Evolutionary conservation across 2,113 vertebrate species (phyloP), one percentile per base, ranked within the genome.

Genomic region (Machaerirhynchus nigripectus): DNA sequence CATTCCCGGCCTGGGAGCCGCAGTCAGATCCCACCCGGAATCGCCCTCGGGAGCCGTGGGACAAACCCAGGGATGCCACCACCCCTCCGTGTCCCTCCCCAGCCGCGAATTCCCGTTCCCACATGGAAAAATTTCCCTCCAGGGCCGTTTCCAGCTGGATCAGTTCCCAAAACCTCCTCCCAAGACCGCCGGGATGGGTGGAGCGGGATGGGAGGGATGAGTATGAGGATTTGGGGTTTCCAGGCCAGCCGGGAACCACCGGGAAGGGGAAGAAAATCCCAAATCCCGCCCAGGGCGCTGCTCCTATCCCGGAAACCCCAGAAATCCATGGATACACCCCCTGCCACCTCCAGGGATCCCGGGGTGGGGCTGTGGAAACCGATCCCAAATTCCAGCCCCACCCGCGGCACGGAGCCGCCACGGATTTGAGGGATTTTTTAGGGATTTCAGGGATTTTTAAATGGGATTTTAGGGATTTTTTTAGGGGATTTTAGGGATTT

Each of bases 191-290:
- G 30, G 31, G 44, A 16, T 35, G 37, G 0, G 23, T 15, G 46
- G 71, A 20, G 40, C 33, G 35, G 31, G 44, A 15, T 30, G 37
- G 0, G 24, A 21, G 46, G 35, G 12, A 17, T 23, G 37, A 0
- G 15, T 31, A 5, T 4, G 11, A 0, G 0, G 37, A 18, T 73
- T 1, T 33, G 30, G 18, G 35, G 21, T 20, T 83, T 39, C 17
- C 40, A 15, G 28, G 9, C 0, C 1, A 42, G 24, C 11, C 1
- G 4, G 24, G 73, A 87, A 61, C 5, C 17, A 26, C 9, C 7
- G 1, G 3, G 20, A 84, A 52, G 33, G 21, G 39, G 69, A 27
- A 46, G 21, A 55, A 17, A 30, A 53, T 50, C 39, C 79, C 15
- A 19, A 47, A n/a, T 68, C 27, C 27, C 3, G 4, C 39, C 10